phyloP scores from a whole-genome alignment of 2,797 vertebrate species.

The Gobio occitaniae region DNA sequence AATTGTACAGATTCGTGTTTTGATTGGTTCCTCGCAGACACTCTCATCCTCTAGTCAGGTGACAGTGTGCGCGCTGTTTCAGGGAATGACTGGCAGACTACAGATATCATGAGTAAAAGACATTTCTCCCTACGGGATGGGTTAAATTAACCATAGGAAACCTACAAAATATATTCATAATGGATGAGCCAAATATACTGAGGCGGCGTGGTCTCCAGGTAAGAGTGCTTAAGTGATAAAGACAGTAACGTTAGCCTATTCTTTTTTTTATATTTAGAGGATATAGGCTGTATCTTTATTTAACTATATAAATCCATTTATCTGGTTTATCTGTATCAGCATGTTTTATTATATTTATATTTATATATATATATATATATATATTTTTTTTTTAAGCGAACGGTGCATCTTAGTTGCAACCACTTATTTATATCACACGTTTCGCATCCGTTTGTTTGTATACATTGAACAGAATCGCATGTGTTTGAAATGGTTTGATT shows the following conservation, averaged over 20 bases:
- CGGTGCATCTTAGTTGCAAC: not conserved
- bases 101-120: not conserved
- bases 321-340: not conserved
- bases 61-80: conserved; percentile 19
- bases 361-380: too few relatives aligned
- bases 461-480: not conserved
- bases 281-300: not conserved
- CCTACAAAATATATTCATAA: conserved; percentile 50
- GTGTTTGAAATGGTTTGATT: not conserved
- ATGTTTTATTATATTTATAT: too few relatives aligned
- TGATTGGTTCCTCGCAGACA: conserved; percentile 35
- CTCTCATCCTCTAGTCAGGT: conserved; percentile 30
- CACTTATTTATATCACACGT: not conserved
- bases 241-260: not conserved
- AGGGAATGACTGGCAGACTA: conserved; percentile 13
- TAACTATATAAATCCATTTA: too few relatives aligned
- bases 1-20: not conserved
- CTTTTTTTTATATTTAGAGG: not conserved
- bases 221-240: conserved; percentile 37
- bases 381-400: not conserved
- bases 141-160: conserved; percentile 57
- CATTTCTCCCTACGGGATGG: conserved; percentile 50
- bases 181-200: conserved; percentile 81
- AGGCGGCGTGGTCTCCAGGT: conserved; percentile 81
- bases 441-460: not conserved